Evolutionary conservation across 2,113 vertebrate species (phyloP).

Genomic region (Zosterops borbonicus): DNA sequence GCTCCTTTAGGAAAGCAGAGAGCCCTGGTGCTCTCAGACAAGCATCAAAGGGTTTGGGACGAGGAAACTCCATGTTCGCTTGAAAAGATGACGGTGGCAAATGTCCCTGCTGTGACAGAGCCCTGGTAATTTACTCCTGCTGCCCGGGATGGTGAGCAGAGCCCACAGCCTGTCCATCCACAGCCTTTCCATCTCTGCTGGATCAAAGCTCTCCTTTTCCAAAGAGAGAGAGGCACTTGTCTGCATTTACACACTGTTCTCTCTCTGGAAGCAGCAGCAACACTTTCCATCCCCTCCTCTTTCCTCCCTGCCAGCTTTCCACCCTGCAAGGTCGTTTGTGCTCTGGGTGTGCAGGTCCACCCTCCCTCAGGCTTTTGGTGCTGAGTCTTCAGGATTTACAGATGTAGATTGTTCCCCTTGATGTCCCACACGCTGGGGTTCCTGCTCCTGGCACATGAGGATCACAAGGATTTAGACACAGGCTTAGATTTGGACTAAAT

Average conservation of each 20-base stretch:
- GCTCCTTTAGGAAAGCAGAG: slow-evolving; percentile 5
- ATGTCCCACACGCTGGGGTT: fast-evolving
- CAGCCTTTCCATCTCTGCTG: not conserved
- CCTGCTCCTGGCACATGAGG: not conserved
- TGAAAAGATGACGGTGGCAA: fast-evolving
- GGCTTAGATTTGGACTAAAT: not conserved
- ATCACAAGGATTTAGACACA: not conserved
- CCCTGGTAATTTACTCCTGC: not conserved
- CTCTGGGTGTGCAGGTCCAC: fast-evolving
- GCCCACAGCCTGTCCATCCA: not conserved
- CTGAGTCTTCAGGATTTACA: not conserved
- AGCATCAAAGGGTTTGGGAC: not conserved
- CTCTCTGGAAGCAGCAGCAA: not conserved
- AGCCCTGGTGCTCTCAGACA: slow-evolving; percentile 10
- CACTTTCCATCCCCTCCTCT: not conserved
- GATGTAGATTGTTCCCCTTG: fast-evolving
- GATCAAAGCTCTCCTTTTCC: not conserved
- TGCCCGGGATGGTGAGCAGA: fast-evolving
- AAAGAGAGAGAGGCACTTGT: not conserved
- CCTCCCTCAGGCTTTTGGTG: not conserved
- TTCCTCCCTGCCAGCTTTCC: not conserved
- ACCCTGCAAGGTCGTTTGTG: not conserved
- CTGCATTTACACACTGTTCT: not conserved
- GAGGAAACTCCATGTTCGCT: not conserved
- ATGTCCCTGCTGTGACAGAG: not conserved